Evolutionary conservation across 30 jellyfish, hydroid and myxozoan genomes (phyloP), one percentile per base, ranked within the genome.

Genomic region (Hydra vulgaris): DNA sequence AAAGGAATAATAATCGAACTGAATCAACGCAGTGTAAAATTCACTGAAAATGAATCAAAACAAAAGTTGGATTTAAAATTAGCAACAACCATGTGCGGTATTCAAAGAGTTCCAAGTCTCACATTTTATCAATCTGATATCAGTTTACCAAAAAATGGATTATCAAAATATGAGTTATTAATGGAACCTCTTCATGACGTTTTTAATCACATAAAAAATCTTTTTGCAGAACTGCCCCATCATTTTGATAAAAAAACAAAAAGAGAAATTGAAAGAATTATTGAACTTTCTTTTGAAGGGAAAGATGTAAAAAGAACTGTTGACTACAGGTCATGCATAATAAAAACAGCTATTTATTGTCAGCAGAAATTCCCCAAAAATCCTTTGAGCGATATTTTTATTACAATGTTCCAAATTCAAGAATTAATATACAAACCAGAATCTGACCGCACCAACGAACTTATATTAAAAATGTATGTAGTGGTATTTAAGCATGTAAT

Each of bases 381-480:
- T 23, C 75, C 7, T 68, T 68, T 68, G 75, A 68, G 8, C 16
- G 75, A 68, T n/a, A n/a, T 68, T n/a, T 68, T 68, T 68, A 23
- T 20, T n/a, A 68, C 26, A n/a, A 15, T 68, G 75, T 68, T 7
- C 27, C 75, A 68, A n/a, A 68, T 23, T 68, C 75, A 68, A 68
- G 75, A 68, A 68, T 3, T 68, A n/a, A 3, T 68, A 68, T 68
- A 68, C 75, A 68, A 7, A 68, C 75, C 75, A 68, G 75, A 23
- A 68, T n/a, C 27, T n/a, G 26, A 68, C 15, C 75, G 75, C 27
- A 68, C 25, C 61, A 40, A 3, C 61, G 8, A 40, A 40, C 61
- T 40, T 40, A 40, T 40, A 40, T 40, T 40, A n/a, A 68, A 20
- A 3, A 23, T n/a, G 75, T n/a, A 8, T n/a, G 15, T 68, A n/a